A percentile compares a stretch with the other conserved stretches of the same genome.
These are phyloP conservation scores for Tryphoninae sp. DNA, from an alignment of 2,888 invertebrate species.

Conservation along the genomic window DNA sequence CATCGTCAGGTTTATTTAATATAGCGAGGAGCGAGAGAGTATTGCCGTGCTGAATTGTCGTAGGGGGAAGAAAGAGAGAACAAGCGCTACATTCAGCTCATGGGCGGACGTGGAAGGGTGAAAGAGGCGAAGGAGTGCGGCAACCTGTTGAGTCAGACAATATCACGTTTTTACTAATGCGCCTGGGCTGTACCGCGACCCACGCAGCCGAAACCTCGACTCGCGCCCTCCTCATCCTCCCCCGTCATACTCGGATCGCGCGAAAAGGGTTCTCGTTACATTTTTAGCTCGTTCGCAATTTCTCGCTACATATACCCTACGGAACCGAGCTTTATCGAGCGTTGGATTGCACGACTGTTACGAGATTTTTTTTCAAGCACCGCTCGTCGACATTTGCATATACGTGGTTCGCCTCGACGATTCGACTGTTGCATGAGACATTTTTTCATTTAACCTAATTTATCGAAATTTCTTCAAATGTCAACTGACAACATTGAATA, in stretches of 20 bases:
- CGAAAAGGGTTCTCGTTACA: constrained; percentile 60
- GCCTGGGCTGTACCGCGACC: constrained; percentile 51
- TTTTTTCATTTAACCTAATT: neutral
- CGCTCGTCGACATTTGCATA: neutral
- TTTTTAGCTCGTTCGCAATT: constrained; percentile 56
- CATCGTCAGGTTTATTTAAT: constrained; percentile 78
- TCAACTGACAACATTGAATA: no score
- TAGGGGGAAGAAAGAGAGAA: constrained; percentile 11
- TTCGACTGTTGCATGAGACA: neutral
- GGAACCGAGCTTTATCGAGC: constrained; percentile 54
- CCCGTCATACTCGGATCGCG: constrained; percentile 44
- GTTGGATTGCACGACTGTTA: constrained; percentile 46
- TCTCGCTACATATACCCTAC: constrained; percentile 47
- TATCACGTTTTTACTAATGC: constrained; percentile 81
- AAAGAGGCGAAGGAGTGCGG: constrained; percentile 65
- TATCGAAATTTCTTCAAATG: neutral
- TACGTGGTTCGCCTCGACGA: neutral
- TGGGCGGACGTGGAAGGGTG: constrained; percentile 60
- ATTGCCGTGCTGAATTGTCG: constrained; percentile 46
- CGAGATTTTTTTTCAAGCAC: constrained; percentile 2
- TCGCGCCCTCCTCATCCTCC: neutral
- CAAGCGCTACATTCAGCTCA: constrained; percentile 39
- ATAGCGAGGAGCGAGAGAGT: constrained; percentile 66
- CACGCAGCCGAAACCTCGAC: constrained; percentile 31
- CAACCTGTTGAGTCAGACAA: constrained; percentile 81